phyloP scores from a whole-genome alignment of 2,888 invertebrate species.

The Pollenia labialis region DNA sequence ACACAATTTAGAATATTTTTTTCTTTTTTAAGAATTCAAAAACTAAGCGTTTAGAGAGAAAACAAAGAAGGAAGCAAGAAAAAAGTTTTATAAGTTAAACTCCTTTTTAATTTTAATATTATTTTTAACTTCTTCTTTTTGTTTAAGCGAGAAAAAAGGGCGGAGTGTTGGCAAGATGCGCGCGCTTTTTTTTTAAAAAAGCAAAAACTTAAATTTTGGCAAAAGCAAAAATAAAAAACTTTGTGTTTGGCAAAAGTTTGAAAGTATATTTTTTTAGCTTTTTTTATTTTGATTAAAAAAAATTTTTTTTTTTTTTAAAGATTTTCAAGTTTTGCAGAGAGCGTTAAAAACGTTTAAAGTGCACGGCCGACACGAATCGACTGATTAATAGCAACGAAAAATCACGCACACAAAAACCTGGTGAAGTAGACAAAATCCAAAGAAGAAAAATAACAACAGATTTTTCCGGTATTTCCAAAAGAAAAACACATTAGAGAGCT shows the following conservation, averaged over 20 bases:
- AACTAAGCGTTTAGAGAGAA: not conserved
- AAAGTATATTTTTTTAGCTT: conserved; percentile 11
- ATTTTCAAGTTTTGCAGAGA: conserved; percentile 46
- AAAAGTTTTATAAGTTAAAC: not conserved
- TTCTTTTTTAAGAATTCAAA: not conserved
- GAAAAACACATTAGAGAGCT: conserved; percentile 38
- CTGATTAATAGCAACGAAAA: conserved; percentile 76
- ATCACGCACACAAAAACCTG: conserved; percentile 34
- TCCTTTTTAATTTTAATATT: not conserved
- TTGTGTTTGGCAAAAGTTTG: conserved; percentile 26
- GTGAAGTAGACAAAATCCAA: conserved; percentile 44
- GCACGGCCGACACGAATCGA: conserved; percentile 84
- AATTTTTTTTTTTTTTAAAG: not conserved
- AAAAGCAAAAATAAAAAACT: conserved; percentile 38
- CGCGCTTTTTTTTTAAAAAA: conserved; percentile 41
- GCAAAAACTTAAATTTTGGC: conserved; percentile 48
- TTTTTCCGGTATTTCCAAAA: conserved; percentile 43
- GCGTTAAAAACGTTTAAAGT: conserved; percentile 72
- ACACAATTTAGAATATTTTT: not conserved
- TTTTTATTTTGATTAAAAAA: not conserved
- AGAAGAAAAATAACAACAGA: conserved; percentile 40
- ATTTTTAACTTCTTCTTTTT: conserved; percentile 1
- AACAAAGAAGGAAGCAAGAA: conserved; percentile 16
- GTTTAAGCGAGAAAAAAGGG: not conserved
- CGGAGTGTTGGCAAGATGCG: conserved; percentile 42